Evolutionary conservation across 2,888 invertebrate genomes (phyloP).

Genomic region (Tortricodes alternella): DNA sequence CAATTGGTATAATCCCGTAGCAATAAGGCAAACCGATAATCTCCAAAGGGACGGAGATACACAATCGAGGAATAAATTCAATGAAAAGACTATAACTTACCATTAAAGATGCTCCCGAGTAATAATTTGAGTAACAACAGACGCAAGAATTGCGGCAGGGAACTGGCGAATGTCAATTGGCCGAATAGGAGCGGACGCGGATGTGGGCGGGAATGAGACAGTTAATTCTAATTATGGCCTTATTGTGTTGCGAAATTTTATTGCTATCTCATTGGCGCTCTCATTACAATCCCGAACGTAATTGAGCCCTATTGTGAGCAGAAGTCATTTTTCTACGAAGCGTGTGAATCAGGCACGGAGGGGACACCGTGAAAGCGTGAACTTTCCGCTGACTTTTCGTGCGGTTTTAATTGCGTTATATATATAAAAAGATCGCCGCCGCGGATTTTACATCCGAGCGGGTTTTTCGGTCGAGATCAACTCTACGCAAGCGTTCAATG

Average conservation of each 20-base stretch:
- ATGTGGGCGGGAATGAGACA: conserved; percentile 77
- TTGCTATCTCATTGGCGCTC: conserved; percentile 78
- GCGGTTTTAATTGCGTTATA: conserved; percentile 39
- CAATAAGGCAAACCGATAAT: conserved; percentile 31
- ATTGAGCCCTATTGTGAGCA: conserved; percentile 74
- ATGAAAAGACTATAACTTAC: conserved; percentile 51
- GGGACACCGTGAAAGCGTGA: conserved; percentile 56
- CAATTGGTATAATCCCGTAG: conserved; percentile 19
- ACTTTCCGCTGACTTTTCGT: conserved; percentile 49
- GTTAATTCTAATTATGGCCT: conserved; percentile 80
- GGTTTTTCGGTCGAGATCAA: conserved; percentile 29
- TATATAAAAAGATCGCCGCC: conserved; percentile 26
- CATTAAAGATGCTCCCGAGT: conserved; percentile 36
- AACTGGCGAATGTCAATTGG: conserved; percentile 53
- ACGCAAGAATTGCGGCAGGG: conserved; percentile 18
- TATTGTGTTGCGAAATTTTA: conserved; percentile 79
- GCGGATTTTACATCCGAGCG: conserved; percentile 14
- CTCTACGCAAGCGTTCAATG: conserved; percentile 29
- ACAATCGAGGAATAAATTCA: conserved; percentile 41
- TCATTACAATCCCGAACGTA: conserved; percentile 68
- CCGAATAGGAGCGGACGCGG: conserved; percentile 56
- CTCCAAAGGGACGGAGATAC: conserved; percentile 15
- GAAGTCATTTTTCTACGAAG: conserved; percentile 67
- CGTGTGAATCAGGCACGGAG: conserved; percentile 72
- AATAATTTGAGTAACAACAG: conserved; percentile 26